A percentile compares a stretch with the other conserved stretches of the same genome.
Conservation (phyloP, 2,888 invertebrate genomes). For the Oxyteleia sp. region DNA sequence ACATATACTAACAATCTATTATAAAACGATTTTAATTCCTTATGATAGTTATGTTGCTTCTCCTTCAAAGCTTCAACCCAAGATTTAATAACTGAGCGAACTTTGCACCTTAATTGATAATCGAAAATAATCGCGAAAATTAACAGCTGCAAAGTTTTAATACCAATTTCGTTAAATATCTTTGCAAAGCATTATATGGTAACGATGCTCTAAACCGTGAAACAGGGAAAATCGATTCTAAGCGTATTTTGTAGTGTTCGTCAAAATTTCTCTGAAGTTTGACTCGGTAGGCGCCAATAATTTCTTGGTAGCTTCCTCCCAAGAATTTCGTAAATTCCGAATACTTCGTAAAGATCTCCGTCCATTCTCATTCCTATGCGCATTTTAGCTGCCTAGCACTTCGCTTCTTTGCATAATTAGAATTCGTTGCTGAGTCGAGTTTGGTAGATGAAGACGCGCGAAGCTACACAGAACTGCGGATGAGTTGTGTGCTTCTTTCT, state of each 20-base stretch:
- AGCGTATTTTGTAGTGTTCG: constrained; percentile 51
- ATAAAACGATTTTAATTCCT: no score
- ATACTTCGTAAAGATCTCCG: constrained; percentile 74
- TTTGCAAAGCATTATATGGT: constrained; percentile 15
- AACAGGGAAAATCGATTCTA: constrained; percentile 46
- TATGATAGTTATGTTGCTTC: no score
- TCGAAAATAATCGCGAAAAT: no score
- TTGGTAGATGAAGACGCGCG: constrained; percentile 67
- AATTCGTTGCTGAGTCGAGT: constrained; percentile 74
- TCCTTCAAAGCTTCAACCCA: no score
- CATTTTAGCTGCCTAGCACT: constrained; percentile 72
- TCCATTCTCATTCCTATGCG: constrained; percentile 74
- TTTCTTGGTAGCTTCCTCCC: constrained; percentile 64
- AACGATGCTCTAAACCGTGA: constrained; percentile 5
- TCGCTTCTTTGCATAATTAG: constrained; percentile 79
- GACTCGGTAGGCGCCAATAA: constrained; percentile 64
- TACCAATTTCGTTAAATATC: constrained; percentile 21
- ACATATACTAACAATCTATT: no score
- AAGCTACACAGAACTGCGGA: constrained; percentile 50
- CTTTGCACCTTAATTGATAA: neutral
- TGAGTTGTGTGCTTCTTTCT: constrained; percentile 43
- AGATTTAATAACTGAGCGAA: neutral
- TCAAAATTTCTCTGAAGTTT: constrained; percentile 62
- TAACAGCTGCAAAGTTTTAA: neutral
- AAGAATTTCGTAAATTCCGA: constrained; percentile 74